Conservation (phyloP, 2,113 vertebrate genomes). For the Ictalurus punctatus region DNA sequence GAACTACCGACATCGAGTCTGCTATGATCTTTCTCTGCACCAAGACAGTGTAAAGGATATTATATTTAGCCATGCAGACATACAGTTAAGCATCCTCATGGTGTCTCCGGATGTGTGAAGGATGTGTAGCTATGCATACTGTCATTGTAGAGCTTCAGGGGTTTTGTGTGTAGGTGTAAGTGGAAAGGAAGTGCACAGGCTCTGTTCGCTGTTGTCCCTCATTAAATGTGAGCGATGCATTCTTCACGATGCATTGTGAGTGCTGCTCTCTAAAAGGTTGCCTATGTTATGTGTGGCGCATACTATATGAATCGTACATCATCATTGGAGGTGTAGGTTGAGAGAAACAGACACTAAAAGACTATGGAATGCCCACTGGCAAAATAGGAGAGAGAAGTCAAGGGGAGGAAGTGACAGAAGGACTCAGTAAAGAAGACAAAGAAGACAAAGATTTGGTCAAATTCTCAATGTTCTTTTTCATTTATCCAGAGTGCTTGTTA, state of each 20-base stretch:
- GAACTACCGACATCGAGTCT: not conserved
- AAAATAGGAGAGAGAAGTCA: not conserved
- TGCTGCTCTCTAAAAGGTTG: not conserved
- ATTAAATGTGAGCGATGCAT: conserved; percentile 17
- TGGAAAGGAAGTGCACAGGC: conserved; percentile 12
- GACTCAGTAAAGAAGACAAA: not conserved
- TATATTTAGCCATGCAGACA: conserved; percentile 18
- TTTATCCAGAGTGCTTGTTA: not conserved
- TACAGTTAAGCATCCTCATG: not conserved
- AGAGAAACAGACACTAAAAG: not conserved
- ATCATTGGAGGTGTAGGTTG: not conserved
- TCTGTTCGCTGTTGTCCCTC: conserved; percentile 8
- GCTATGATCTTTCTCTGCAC: not conserved
- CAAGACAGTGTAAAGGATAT: conserved; percentile 15
- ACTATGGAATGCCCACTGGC: not conserved
- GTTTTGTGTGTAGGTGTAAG: not conserved
- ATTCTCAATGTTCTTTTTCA: not conserved
- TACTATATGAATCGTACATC: conserved; percentile 3
- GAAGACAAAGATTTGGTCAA: not conserved
- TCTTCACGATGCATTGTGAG: conserved; percentile 15
- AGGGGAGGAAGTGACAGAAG: not conserved
- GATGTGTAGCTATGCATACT: not conserved
- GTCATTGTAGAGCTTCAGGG: not conserved
- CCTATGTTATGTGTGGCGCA: not conserved
- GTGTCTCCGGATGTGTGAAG: not conserved